Evolutionary conservation across 2,113 vertebrate species (phyloP), one percentile per base, ranked within the genome.

Genomic region (Ancistrus triradiatus): DNA sequence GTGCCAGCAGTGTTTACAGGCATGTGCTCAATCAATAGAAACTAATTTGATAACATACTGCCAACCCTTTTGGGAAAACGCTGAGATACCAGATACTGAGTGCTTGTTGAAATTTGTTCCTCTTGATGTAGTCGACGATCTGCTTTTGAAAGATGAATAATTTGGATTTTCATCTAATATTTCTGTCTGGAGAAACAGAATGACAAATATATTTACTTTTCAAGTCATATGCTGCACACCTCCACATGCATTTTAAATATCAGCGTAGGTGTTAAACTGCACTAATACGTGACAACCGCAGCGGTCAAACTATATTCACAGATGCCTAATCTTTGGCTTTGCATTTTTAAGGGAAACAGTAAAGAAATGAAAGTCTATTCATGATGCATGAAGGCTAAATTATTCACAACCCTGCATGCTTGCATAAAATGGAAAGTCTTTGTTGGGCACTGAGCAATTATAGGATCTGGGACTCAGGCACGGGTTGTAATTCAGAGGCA

Each of bases 381-480:
- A 59, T 42, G 3, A 19, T 22, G 52, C 31, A 35, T 3, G 19
- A 66, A 49, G 59, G 37, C 14, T 31, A 6, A 57, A 40, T 49
- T 24, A 47, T 61, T 57, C 43, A 52, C 15, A 50, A 22, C 18
- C 13, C 14, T 6, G 48, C 53, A 59, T 31, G 33, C 25, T 70
- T 25, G 37, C 35, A 11, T 47, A 31, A 67, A 74, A 63, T 48
- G 28, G 44, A 24, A 52, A 58, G 51, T 50, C 59, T 51, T 47
- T 66, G 51, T 61, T 66, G 51, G 6, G n/a, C 27, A 50, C 31
- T 35, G 43, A 43, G 25, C n/a, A 31, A 62, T 48, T 70, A 66
- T 53, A 51, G 9, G 14, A 15, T 9, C 40, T 57, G 7, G 19
- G 49, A 58, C 58, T 62, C 44, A 51, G 49, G 62, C 44, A n/a